A percentile compares a stretch with the other conserved stretches of the same genome.
Evolutionary conservation across 2,113 vertebrate genomes (phyloP).

Genomic region (Hippocampus abdominalis): DNA sequence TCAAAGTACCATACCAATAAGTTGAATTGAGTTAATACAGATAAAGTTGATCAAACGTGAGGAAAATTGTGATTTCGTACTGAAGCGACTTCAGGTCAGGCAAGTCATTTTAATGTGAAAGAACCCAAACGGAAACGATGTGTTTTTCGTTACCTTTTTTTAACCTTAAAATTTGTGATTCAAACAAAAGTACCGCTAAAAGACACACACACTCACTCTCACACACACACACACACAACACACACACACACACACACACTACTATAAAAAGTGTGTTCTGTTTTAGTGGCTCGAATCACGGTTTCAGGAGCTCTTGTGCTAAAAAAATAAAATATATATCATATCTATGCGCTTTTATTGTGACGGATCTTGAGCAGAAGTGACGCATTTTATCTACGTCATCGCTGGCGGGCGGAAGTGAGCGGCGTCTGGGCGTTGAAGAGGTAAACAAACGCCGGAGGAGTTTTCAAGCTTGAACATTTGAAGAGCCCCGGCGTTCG

Average conservation of each 20-base stretch:
- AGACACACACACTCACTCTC: not conserved
- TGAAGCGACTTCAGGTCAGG: too few species aligned
- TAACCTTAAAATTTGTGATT: not conserved
- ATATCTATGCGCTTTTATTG: not conserved
- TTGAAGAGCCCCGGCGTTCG: too few species aligned
- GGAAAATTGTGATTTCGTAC: too few species aligned
- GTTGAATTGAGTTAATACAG: too few species aligned
- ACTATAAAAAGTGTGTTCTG: not conserved
- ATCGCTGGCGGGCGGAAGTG: slow-evolving; percentile 7
- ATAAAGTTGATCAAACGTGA: too few species aligned
- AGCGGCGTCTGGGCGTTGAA: not conserved
- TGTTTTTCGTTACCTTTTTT: not conserved
- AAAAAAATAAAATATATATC: too few species aligned
- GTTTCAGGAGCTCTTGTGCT: not conserved
- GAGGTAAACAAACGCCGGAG: too few species aligned
- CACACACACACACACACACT: not conserved
- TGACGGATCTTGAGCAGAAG: not conserved
- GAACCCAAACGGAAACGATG: not conserved
- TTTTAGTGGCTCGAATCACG: not conserved
- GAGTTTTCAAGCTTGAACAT: too few species aligned
- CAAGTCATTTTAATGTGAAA: not conserved
- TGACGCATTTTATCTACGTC: not conserved
- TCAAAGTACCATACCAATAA: too few species aligned
- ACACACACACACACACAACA: too few species aligned
- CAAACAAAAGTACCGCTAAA: not conserved